Evolutionary conservation across 2,113 vertebrate genomes (phyloP).

Genomic region (Cyanocitta stelleri): DNA sequence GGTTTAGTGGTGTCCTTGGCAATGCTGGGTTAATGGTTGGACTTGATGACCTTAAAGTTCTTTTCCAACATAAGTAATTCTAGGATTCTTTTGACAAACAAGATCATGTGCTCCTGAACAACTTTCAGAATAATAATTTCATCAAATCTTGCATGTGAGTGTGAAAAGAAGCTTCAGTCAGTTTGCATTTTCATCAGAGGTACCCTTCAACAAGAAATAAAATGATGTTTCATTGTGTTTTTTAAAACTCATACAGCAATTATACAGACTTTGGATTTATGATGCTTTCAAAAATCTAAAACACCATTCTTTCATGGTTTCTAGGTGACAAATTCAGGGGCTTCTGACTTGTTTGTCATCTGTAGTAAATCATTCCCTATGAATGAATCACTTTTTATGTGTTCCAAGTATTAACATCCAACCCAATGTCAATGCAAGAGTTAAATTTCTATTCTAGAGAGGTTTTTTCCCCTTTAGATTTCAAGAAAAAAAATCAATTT

Average conservation of each 20-base stretch:
- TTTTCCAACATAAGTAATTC: neutral
- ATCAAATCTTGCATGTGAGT: neutral
- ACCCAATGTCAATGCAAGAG: neutral
- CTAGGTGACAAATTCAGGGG: neutral
- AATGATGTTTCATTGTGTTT: neutral
- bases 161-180: neutral
- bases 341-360: neutral
- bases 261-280: neutral
- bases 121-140: neutral
- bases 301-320: neutral
- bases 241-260: fast-evolving
- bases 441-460: neutral
- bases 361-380: neutral
- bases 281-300: neutral
- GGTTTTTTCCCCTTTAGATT: neutral
- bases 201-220: neutral
- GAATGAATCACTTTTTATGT: neutral
- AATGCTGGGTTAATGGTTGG: neutral
- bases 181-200: neutral
- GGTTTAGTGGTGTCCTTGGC: neutral
- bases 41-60: neutral
- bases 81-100: neutral
- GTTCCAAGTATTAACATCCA: neutral
- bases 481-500: neutral
- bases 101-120: neutral